Conservation (phyloP, 2,113 vertebrate species). For the Saccopteryx leptura region DNA sequence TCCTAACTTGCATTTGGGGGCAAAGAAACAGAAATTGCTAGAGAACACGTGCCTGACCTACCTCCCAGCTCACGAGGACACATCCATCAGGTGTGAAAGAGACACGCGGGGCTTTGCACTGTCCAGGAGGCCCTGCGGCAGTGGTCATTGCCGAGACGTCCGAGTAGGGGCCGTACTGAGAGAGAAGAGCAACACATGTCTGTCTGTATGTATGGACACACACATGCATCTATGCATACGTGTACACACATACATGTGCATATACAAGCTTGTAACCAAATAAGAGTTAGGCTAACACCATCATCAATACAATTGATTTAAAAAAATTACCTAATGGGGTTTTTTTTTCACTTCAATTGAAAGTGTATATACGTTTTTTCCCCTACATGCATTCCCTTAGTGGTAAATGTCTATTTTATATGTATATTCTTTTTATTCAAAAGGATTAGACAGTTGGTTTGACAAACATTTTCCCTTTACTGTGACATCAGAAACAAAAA, state of each 20-base stretch:
- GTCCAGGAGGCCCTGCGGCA: slow-evolving; percentile 95
- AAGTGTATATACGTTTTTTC: background rate
- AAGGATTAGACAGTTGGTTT: slow-evolving; percentile 23
- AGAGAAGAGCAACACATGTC: background rate
- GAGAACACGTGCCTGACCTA: slow-evolving; percentile 83
- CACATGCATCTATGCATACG: background rate
- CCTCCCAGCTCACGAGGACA: slow-evolving; percentile 96
- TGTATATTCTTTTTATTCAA: background rate
- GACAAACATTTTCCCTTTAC: background rate
- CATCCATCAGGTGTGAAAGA: slow-evolving; percentile 92
- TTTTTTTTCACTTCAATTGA: background rate
- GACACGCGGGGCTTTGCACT: slow-evolving; percentile 93
- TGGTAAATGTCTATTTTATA: background rate
- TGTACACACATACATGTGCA: background rate
- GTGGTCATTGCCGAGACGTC: slow-evolving; percentile 94
- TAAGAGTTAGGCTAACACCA: background rate
- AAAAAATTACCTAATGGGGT: background rate
- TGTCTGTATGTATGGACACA: fast-evolving
- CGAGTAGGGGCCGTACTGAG: slow-evolving; percentile 94
- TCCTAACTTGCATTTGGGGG: background rate
- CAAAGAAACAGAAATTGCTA: background rate
- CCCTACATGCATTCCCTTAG: background rate
- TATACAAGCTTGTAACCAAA: background rate
- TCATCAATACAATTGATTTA: background rate
- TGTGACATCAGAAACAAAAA: background rate